Percentiles rank a stretch among this genome's conserved stretches.
phyloP scores from a whole-genome alignment of 2,888 invertebrate genomes.

The Oscheius onirici region DNA sequence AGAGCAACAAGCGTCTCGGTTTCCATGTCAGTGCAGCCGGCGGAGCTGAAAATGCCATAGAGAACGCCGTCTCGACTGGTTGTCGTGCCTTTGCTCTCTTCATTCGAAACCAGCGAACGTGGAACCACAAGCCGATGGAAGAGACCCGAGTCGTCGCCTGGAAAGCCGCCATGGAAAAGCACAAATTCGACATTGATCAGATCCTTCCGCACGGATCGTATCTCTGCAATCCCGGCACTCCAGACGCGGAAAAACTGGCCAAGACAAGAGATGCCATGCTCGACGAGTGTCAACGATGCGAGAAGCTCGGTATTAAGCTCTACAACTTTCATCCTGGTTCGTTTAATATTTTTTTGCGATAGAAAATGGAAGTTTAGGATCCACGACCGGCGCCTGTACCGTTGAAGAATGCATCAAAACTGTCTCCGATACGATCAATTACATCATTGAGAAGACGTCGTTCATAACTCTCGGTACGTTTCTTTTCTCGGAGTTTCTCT shows the following conservation, averaged over 20 bases:
- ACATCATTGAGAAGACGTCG: slow-evolving; percentile 64
- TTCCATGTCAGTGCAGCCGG: slow-evolving; percentile 69
- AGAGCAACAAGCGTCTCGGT: slow-evolving; percentile 57
- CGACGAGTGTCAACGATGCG: slow-evolving; percentile 74
- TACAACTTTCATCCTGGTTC: slow-evolving; percentile 75
- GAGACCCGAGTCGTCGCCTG: slow-evolving; percentile 68
- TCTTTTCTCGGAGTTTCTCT: too few relatives aligned
- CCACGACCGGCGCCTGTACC: slow-evolving; percentile 70
- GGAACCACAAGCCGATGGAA: slow-evolving; percentile 63
- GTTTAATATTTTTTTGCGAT: neutral
- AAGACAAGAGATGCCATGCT: slow-evolving; percentile 71
- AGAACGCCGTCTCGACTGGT: slow-evolving; percentile 71
- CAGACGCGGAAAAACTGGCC: slow-evolving; percentile 72
- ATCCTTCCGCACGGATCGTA: slow-evolving; percentile 74
- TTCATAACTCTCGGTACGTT: slow-evolving; percentile 51
- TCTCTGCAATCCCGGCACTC: slow-evolving; percentile 74
- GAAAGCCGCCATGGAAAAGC: slow-evolving; percentile 68
- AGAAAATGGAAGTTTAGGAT: slow-evolving; percentile 70
- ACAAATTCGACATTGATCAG: slow-evolving; percentile 58
- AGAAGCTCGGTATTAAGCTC: slow-evolving; percentile 73
- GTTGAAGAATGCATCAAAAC: slow-evolving; percentile 69
- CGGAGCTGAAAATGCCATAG: slow-evolving; percentile 72
- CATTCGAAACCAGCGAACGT: slow-evolving; percentile 69
- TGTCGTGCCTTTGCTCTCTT: slow-evolving; percentile 72
- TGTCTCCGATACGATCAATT: slow-evolving; percentile 73